Percentiles rank a stretch among this genome's conserved stretches.
phyloP scores from a whole-genome alignment of 2,888 invertebrate genomes.

The Lycia hirtaria region DNA sequence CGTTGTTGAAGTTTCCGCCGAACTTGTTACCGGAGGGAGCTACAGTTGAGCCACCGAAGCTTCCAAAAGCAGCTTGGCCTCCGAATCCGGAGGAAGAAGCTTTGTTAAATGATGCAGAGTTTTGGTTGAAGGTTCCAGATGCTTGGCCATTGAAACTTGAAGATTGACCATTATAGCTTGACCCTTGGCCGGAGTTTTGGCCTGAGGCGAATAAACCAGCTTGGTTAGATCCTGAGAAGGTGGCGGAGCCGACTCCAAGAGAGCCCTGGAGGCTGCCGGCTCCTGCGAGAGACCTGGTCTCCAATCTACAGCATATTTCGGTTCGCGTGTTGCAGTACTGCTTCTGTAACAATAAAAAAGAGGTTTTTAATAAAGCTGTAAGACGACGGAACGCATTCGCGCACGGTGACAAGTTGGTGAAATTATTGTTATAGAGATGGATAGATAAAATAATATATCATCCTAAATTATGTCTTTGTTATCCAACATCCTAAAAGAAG shows the following conservation, averaged over 20 bases:
- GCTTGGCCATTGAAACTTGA: constrained; percentile 23
- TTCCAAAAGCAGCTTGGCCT: constrained; percentile 41
- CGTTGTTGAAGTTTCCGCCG: constrained; percentile 53
- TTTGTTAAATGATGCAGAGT: constrained; percentile 34
- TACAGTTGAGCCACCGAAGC: constrained; percentile 48
- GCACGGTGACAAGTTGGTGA: too few relatives aligned
- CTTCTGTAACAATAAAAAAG: constrained; percentile 70
- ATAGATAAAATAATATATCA: too few relatives aligned
- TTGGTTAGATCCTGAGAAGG: constrained; percentile 57
- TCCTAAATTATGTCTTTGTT: too few relatives aligned
- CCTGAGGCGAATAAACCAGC: constrained; percentile 55
- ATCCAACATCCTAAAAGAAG: too few relatives aligned
- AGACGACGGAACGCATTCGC: too few relatives aligned
- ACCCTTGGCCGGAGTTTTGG: constrained; percentile 32
- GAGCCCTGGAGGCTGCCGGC: constrained; percentile 59
- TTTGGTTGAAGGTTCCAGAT: constrained; percentile 32
- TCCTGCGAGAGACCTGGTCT: constrained; percentile 58
- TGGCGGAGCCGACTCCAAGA: constrained; percentile 62
- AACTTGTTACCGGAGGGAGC: constrained; percentile 53
- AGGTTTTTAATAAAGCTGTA: too few relatives aligned
- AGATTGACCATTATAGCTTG: constrained; percentile 18
- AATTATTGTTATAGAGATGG: too few relatives aligned
- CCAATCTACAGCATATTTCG: constrained; percentile 80
- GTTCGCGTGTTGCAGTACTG: constrained; percentile 77
- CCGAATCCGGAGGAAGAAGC: constrained; percentile 40